These are phyloP conservation scores for Oeneis ivallda DNA, from an alignment of 2,888 invertebrate species.

Conservation along the genomic window DNA sequence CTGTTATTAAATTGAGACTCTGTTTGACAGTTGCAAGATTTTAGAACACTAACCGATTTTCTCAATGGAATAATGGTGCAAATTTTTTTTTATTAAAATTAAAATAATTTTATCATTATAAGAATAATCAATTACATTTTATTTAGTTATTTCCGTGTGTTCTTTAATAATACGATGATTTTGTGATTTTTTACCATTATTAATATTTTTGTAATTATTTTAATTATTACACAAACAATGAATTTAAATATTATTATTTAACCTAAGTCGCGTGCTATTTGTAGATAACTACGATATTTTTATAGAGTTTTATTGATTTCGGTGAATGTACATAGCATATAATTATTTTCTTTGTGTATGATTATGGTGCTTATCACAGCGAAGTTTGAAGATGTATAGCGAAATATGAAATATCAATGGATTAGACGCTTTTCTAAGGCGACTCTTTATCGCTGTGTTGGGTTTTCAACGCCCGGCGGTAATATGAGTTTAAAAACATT, in stretches of 20 bases:
- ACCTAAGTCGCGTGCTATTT: constrained; percentile 31
- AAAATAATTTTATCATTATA: constrained; percentile 2
- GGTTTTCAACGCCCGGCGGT: background rate
- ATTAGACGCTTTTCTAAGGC: background rate
- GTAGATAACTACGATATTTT: constrained; percentile 16
- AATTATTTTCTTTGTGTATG: constrained; percentile 7
- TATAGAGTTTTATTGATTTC: constrained; percentile 13
- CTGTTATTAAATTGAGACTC: no score
- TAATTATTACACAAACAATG: constrained; percentile 5
- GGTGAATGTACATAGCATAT: constrained; percentile 14
- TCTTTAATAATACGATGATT: constrained; percentile 14
- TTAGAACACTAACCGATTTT: constrained; percentile 18
- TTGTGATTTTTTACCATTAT: constrained; percentile 24
- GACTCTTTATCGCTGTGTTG: background rate
- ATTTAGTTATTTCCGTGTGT: constrained; percentile 15
- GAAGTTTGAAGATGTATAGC: background rate
- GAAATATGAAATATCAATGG: background rate
- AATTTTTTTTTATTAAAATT: constrained; percentile 31
- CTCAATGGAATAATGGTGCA: constrained; percentile 35
- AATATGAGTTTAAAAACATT: background rate
- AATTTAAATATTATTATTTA: constrained; percentile 8
- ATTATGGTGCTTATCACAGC: background rate
- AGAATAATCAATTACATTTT: constrained; percentile 20
- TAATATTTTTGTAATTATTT: constrained; percentile 9
- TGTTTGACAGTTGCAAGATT: constrained; percentile 3